Evolutionary conservation across 2,113 vertebrate species (phyloP), one percentile per base, ranked within the genome.

Genomic region (Cercocebus atys): DNA sequence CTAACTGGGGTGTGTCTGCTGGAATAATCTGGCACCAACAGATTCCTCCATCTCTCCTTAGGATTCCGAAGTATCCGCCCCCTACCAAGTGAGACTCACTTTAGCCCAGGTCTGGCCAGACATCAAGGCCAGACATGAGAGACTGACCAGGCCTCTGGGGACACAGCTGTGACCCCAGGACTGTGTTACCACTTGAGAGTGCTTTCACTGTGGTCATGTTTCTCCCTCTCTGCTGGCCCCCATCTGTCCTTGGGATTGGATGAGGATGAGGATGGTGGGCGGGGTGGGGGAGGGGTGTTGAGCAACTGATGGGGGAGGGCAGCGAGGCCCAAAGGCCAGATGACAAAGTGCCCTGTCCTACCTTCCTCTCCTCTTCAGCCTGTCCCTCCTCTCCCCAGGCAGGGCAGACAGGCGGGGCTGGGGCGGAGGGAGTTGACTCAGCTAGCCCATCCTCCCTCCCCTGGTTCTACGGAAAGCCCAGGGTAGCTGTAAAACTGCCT

Each of bases 231-330:
- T 57, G 75, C 85, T 0, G 2, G 92, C 90, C 92, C 89, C 98
- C 97, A 98, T 97, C 97, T 98, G 97, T 97, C 96, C 76, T 92
- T 90, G 90, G 92, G 93, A 97, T 97, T 95, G 38, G 95, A 72
- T 92, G 97, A 97, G 96, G 97, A 97, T 97, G 98, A 95, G 89
- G 96, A 95, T 95, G 97, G 82, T 94, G 40, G 86, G 47, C 5
- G 8, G 55, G 68, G 50, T 61, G 88, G 96, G 93, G 93, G 94
- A 97, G 72, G 94, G 88, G 91, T 45, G 81, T 17, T 6, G 43
- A 94, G 55, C 78, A 86, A 82, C 82, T 76, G 88, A 94, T 8
- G n/a, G 47, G 64, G 86, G 94, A 92, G 88, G 83, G 96, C 61
- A 57, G 78, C 40, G 22, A 72, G 45, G 94, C 68, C 93, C 6